Conservation (phyloP, 2,888 invertebrate genomes). For the Mythimna loreyi region DNA sequence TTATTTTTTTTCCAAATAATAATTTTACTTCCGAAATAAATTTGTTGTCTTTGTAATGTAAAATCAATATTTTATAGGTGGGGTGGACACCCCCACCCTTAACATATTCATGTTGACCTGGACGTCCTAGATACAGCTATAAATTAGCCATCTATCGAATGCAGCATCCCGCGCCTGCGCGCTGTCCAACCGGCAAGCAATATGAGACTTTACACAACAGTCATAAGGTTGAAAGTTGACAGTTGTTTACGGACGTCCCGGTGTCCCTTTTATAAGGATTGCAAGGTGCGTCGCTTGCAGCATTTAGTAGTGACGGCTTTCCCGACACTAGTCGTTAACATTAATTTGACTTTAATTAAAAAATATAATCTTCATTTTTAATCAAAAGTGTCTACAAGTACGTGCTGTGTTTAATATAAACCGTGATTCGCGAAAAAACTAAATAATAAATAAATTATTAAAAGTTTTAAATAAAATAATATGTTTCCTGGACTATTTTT, state of each 20-base stretch:
- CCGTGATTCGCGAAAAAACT: background rate
- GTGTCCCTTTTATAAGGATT: slow-evolving; percentile 34
- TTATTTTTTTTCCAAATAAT: background rate
- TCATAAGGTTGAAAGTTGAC: slow-evolving; percentile 32
- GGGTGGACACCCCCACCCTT: background rate
- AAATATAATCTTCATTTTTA: background rate
- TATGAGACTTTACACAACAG: slow-evolving; percentile 1
- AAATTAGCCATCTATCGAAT: slow-evolving; percentile 38
- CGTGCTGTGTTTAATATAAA: background rate
- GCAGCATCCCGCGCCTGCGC: slow-evolving; percentile 55
- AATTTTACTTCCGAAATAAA: too few species aligned
- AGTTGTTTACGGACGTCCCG: slow-evolving; percentile 24
- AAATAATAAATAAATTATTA: background rate
- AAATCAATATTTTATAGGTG: slow-evolving; percentile 2
- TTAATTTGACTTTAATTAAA: background rate
- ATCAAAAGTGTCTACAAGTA: background rate
- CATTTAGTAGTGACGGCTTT: slow-evolving; percentile 12
- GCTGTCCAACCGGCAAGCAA: slow-evolving; percentile 16
- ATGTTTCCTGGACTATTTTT: background rate
- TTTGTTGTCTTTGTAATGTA: background rate
- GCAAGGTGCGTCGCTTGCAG: slow-evolving; percentile 36
- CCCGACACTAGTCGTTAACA: slow-evolving; percentile 1
- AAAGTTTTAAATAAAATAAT: slow-evolving; percentile 4
- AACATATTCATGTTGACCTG: slow-evolving; percentile 4
- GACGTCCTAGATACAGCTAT: slow-evolving; percentile 39